phyloP scores from a whole-genome alignment of 2,888 invertebrate species.

The Ellobium chinense region DNA sequence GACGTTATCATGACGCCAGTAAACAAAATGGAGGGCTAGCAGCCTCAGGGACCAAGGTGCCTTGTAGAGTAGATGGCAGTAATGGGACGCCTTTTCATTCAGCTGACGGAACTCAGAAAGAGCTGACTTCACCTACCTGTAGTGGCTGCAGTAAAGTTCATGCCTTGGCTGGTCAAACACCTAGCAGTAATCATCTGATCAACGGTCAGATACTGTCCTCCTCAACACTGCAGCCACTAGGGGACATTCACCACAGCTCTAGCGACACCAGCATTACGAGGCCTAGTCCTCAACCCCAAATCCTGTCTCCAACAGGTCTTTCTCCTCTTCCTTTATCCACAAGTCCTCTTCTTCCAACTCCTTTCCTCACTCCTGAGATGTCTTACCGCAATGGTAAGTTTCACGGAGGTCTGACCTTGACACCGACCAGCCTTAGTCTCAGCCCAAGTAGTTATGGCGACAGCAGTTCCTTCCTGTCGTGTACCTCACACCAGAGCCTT shows the following conservation, averaged over 20 bases:
- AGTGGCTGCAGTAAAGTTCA: too few relatives aligned
- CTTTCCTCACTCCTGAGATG: slow-evolving; percentile 15
- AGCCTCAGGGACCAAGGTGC: neutral
- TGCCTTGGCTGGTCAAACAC: neutral
- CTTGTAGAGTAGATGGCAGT: slow-evolving; percentile 8
- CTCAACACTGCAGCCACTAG: slow-evolving; percentile 16
- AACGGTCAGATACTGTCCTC: slow-evolving; percentile 17
- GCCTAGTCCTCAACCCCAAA: neutral
- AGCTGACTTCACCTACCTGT: neutral
- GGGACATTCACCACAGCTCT: neutral
- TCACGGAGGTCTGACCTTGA: neutral
- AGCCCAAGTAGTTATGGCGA: slow-evolving; percentile 32
- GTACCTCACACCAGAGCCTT: slow-evolving; percentile 15
- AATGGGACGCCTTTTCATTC: neutral
- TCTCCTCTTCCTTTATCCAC: neutral
- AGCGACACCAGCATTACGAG: slow-evolving; percentile 15
- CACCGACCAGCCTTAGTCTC: neutral
- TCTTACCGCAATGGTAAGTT: neutral
- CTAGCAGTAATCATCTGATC: neutral
- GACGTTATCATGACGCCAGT: neutral
- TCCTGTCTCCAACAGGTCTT: neutral
- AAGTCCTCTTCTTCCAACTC: slow-evolving; percentile 2
- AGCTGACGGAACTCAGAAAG: neutral
- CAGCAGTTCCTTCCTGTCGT: slow-evolving; percentile 35
- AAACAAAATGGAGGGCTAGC: neutral